These are phyloP conservation scores for Ciconia maguari DNA, from an alignment of 2,113 vertebrate genomes.

Conservation along the genomic window DNA sequence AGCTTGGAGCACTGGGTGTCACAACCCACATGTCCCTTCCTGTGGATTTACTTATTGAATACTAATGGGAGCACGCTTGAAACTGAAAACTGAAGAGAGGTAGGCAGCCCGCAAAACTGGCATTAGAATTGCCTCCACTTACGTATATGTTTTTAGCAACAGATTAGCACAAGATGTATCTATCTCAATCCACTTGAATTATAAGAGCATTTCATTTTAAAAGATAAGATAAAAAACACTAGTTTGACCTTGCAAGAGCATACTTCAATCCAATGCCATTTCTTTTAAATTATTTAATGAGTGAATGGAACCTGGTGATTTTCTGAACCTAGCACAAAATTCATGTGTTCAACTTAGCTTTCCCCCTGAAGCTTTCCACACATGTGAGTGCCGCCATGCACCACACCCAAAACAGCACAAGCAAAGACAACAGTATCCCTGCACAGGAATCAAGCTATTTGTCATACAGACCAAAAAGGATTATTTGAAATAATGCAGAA, in stretches of 20 bases:
- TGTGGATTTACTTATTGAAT: not conserved
- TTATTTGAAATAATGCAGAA: not conserved
- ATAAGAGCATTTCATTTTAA: not conserved
- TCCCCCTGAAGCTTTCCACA: not conserved
- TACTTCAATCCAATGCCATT: not conserved
- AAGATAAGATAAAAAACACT: not conserved
- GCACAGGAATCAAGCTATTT: not conserved
- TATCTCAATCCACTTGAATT: not conserved
- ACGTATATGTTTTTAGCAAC: not conserved
- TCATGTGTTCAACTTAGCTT: not conserved
- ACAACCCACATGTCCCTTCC: not conserved
- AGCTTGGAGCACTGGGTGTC: not conserved
- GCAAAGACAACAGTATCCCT: not conserved
- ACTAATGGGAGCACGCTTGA: not conserved
- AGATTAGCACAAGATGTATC: not conserved
- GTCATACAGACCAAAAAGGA: not conserved
- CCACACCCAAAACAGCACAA: not conserved
- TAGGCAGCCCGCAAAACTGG: not conserved
- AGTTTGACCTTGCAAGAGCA: not conserved
- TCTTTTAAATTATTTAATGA: not conserved
- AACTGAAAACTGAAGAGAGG: not conserved
- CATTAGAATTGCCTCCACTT: not conserved
- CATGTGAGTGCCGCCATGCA: not conserved
- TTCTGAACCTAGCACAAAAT: not conserved
- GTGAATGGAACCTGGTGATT: not conserved